A percentile compares a stretch with the other conserved stretches of the same genome.
These are phyloP conservation scores for Triplophysa bombifrons DNA, from an alignment of 2,797 vertebrate species.

Conservation along the genomic window DNA sequence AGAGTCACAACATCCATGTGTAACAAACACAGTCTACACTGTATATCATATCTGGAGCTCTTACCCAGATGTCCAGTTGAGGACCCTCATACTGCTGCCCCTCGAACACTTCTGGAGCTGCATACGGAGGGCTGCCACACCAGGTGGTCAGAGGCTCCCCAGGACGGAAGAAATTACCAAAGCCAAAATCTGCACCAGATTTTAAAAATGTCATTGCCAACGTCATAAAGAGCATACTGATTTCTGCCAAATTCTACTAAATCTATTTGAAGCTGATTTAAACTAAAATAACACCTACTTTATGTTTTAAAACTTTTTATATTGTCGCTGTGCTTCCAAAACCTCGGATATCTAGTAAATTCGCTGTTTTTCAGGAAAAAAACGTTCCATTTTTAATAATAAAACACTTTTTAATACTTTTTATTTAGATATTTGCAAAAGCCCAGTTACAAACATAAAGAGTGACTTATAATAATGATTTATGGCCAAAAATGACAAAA, in stretches of 20 bases:
- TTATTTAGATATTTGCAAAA: too few relatives aligned
- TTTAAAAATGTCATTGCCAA: neutral
- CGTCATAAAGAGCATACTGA: neutral
- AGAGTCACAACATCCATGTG: neutral
- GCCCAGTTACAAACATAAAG: too few relatives aligned
- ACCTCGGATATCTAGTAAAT: too few relatives aligned
- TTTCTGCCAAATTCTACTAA: neutral
- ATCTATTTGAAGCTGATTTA: neutral
- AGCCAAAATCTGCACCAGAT: constrained; percentile 91
- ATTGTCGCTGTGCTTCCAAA: neutral
- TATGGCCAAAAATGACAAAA: too few relatives aligned
- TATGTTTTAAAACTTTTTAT: neutral
- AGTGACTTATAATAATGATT: too few relatives aligned
- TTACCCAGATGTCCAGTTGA: constrained; percentile 98
- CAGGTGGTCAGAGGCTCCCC: constrained; percentile 93
- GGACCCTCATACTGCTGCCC: constrained; percentile 98
- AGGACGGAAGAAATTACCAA: constrained; percentile 96
- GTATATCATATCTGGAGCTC: neutral
- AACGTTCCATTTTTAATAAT: too few relatives aligned
- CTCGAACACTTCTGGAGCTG: constrained; percentile 97
- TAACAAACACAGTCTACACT: neutral
- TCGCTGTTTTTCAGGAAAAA: too few relatives aligned
- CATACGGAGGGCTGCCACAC: constrained; percentile 97
- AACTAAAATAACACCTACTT: too few relatives aligned
- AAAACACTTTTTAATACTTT: too few relatives aligned